Base-by-base conservation (phyloP, 2,797 vertebrate species). In the Onychomys arenicola region DNA sequence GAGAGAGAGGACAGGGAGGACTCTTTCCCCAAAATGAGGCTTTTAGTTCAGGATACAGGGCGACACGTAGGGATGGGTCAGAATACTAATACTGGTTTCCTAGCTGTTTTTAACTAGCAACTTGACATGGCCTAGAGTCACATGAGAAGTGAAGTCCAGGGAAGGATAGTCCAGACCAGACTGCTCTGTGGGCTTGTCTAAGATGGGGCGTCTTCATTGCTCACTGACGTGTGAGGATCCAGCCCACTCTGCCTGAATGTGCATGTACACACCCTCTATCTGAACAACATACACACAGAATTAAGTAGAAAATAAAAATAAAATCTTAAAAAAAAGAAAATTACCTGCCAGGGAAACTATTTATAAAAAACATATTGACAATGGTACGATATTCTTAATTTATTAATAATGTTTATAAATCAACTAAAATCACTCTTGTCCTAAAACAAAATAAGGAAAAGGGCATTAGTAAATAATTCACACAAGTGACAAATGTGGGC, bases 391-490 rank as follows among this genome's bases (percentile, higher is more conserved):
- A 86, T 75, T 69, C n/a, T 69, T 78, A 88, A 93, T 87, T 37
- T 97, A 27, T 83, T 67, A 80, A 83, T 40, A 85, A 94, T 91
- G 14, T 43, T 96, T 81, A 73, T 27, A 91, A 95, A 95, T 89
- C 69, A 96, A 93, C 86, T 82, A 86, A 93, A 86, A 89, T 92
- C 21, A 93, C 11, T 85, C 59, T 90, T 57, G 71, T 86, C 37
- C 52, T 52, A 92, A 95, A 89, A 89, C n/a, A 89, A 87, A 91
- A 69, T 78, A 95, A 95, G n/a, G 43, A 13, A 91, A 94, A 90
- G n/a, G 61, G 59, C 80, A 90, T 85, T 19, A 85, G 46, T 63
- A 89, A 92, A 93, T 93, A 94, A 97, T 83, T 83, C 23, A 89
- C 14, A 43, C 76, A 93, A 92, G 73, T 84, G 40, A 83, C n/a